Percentiles rank a stretch among this genome's conserved stretches.
phyloP scores from a whole-genome alignment of 2,888 invertebrate genomes.

The Tryphoninae sp. region DNA sequence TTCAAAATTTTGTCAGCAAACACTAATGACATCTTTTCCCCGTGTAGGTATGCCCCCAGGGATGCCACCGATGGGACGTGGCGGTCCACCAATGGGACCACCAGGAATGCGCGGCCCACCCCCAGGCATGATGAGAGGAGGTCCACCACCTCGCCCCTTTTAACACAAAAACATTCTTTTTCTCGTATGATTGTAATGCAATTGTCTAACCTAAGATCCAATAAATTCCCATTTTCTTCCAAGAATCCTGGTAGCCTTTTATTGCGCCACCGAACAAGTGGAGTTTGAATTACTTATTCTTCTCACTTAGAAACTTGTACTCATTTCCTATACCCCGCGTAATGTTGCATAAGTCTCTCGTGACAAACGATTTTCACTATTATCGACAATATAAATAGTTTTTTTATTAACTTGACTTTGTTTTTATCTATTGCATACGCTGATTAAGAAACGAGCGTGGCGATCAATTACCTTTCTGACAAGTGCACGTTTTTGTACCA shows the following conservation, averaged over 20 bases:
- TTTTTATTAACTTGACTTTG: constrained; percentile 39
- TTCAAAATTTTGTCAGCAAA: background rate
- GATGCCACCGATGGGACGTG: constrained; percentile 85
- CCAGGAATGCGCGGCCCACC: constrained; percentile 90
- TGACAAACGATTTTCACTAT: constrained; percentile 9
- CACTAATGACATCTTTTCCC: background rate
- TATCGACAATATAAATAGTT: constrained; percentile 53
- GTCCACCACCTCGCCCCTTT: constrained; percentile 83
- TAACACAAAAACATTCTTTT: constrained; percentile 65
- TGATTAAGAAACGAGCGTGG: constrained; percentile 11
- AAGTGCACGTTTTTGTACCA: background rate
- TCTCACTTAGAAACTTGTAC: background rate
- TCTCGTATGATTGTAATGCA: constrained; percentile 42
- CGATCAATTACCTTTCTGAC: constrained; percentile 2
- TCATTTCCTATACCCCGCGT: background rate
- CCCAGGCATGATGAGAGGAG: constrained; percentile 89
- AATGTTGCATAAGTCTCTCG: background rate
- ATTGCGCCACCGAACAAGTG: constrained; percentile 35
- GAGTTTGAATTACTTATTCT: background rate
- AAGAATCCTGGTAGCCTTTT: constrained; percentile 41
- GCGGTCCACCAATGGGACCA: constrained; percentile 84
- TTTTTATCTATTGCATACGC: background rate
- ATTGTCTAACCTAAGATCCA: constrained; percentile 57
- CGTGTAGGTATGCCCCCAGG: constrained; percentile 87
- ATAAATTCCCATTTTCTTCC: constrained; percentile 55